phyloP scores from a whole-genome alignment of 1,140 invertebrate genomes.

The Atopsyche davidsoni region DNA sequence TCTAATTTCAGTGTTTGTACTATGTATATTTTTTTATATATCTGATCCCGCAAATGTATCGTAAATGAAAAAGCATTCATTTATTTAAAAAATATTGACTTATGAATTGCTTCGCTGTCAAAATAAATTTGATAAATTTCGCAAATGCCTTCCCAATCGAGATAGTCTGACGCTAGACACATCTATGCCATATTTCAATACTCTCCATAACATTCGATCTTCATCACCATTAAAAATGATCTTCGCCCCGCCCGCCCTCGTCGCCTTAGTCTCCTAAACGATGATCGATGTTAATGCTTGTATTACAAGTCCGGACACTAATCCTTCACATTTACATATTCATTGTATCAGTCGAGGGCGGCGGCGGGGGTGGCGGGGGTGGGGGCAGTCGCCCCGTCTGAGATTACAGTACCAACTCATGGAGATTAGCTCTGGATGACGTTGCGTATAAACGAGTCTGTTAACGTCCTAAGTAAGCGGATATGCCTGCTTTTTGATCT shows the following conservation, averaged over 20 bases:
- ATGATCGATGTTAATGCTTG: constrained; percentile 32
- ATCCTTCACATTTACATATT: constrained; percentile 31
- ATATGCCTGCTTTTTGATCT: too few relatives aligned
- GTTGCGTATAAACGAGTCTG: constrained; percentile 25
- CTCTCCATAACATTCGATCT: background rate
- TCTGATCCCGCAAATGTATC: too few relatives aligned
- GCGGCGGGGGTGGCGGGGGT: constrained; percentile 3
- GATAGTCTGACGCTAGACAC: too few relatives aligned
- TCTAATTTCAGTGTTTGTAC: too few relatives aligned
- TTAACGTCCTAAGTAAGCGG: constrained; percentile 10
- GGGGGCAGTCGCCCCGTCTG: constrained; percentile 6
- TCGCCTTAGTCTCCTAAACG: constrained; percentile 27
- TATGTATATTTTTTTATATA: too few relatives aligned
- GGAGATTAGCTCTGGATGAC: constrained; percentile 19
- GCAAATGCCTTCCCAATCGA: too few relatives aligned
- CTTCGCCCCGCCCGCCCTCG: background rate
- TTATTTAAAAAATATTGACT: too few relatives aligned
- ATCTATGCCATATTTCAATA: background rate
- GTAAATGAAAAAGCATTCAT: too few relatives aligned
- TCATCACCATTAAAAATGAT: too few relatives aligned
- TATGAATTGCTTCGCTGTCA: too few relatives aligned
- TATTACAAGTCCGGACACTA: constrained; percentile 31
- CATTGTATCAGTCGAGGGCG: constrained; percentile 28
- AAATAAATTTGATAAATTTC: too few relatives aligned
- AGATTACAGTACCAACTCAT: constrained; percentile 19